A percentile compares a stretch with the other conserved stretches of the same genome.
Conservation (phyloP, 1,140 invertebrate species). For the roundworm (Caenorhabditis elegans) region WBcel235 BX284605.5:5594001-5594500, state of each 20-base stretch:
- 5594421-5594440: slow-evolving; percentile 24
- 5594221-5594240: too few relatives aligned
- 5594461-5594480: too few relatives aligned
- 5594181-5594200: slow-evolving; percentile 44
- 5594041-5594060: slow-evolving; percentile 57
- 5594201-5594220: too few relatives aligned
- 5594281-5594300: slow-evolving; percentile 52
- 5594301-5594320: slow-evolving; percentile 62
- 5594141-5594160: slow-evolving; percentile 57
- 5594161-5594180: slow-evolving; percentile 58
- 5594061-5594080: slow-evolving; percentile 54
- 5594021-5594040: slow-evolving; percentile 54
- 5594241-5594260: too few relatives aligned
- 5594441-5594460: too few relatives aligned
- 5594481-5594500: neutral
- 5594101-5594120: slow-evolving; percentile 52
- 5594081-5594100: slow-evolving; percentile 58
- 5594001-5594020: slow-evolving; percentile 61
- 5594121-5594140: slow-evolving; percentile 57
- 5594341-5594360: slow-evolving; percentile 59
- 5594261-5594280: too few relatives aligned
- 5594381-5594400: slow-evolving; percentile 60
- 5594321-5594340: slow-evolving; percentile 63
- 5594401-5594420: slow-evolving; percentile 63
- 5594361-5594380: slow-evolving; percentile 61